These are phyloP conservation scores for Cassiopea andromeda DNA, from an alignment of 30 jellyfish, hydroid and myxozoan species.

Conservation along the genomic window DNA sequence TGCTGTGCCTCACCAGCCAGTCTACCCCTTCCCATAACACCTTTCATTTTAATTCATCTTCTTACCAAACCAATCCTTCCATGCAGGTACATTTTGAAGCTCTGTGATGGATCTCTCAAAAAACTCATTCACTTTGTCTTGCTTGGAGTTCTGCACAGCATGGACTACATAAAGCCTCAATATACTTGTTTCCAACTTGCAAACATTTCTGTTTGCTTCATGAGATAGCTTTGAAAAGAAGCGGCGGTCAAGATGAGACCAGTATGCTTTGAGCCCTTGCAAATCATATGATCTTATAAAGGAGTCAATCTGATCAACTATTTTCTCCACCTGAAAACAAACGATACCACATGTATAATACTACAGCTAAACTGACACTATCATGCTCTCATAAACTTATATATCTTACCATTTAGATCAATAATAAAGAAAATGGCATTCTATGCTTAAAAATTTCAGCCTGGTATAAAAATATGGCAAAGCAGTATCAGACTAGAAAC, in stretches of 20 bases:
- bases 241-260: slow-evolving; percentile 89
- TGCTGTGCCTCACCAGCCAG: too few species aligned
- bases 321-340: slow-evolving; percentile 80
- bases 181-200: slow-evolving; percentile 80
- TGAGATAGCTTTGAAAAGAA: slow-evolving; percentile 88
- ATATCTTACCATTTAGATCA: too few species aligned
- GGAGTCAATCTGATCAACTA: slow-evolving; percentile 82
- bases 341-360: neutral
- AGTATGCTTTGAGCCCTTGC: slow-evolving; percentile 67
- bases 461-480: too few species aligned
- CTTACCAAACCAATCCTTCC: slow-evolving; percentile 99
- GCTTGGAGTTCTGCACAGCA: slow-evolving; percentile 82
- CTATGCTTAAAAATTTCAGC: too few species aligned
- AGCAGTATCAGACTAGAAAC: too few species aligned
- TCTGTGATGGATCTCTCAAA: slow-evolving; percentile 84
- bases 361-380: too few species aligned
- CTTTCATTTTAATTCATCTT: neutral
- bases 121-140: slow-evolving; percentile 84
- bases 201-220: slow-evolving; percentile 72
- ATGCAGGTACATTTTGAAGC: slow-evolving; percentile 76
- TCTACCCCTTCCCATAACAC: neutral
- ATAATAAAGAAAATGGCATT: too few species aligned
- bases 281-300: slow-evolving; percentile 69
- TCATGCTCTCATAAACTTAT: too few species aligned
- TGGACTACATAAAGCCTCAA: slow-evolving; percentile 83